Evolutionary conservation across 2,797 vertebrate genomes (phyloP), one percentile per base, ranked within the genome.

Genomic region (Spea hammondii): DNA sequence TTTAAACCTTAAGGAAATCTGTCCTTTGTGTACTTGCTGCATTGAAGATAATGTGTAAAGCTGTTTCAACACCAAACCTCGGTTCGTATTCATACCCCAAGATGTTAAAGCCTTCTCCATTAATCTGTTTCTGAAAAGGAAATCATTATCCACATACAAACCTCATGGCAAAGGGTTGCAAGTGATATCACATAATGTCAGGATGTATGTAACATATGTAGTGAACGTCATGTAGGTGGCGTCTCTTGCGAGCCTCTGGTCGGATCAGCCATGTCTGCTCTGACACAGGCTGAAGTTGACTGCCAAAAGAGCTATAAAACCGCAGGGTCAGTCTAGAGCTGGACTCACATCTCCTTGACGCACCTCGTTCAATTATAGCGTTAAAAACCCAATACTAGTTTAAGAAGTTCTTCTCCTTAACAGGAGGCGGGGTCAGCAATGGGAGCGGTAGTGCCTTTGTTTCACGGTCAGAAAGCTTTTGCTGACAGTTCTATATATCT

Each of bases 231-330:
- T 89, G 91, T 88, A 87, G 91, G 92, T 92, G 91, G 91, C 73
- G 87, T 93, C 91, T 93, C 88, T 85, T 89, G 85, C 88, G 89
- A 89, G 89, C 86, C 85, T 88, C 72, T 86, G 92, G 88, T 85
- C 91, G 88, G 90, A 91, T 89, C 88, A 89, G 89, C 91, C 90
- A 84, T 83, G 89, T 88, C 92, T 89, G 86, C 86, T 85, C 87
- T 86, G 85, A 91, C 89, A 91, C 93, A 94, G 90, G 86, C 88
- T 90, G 89, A 91, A 94, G 92, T 90, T 94, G 93, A 94, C 91
- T 93, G 94, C 93, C 93, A 91, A 89, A 91, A 92, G 89, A 92
- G 92, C 93, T 91, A 93, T 95, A 95, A 96, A 97, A 94, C 91
- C 86, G 80, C 90, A 93, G 91, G 59, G 94, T 94, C 95, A 94